Conservation (phyloP, 2,888 invertebrate species). For the Mimachlamys varia region DNA sequence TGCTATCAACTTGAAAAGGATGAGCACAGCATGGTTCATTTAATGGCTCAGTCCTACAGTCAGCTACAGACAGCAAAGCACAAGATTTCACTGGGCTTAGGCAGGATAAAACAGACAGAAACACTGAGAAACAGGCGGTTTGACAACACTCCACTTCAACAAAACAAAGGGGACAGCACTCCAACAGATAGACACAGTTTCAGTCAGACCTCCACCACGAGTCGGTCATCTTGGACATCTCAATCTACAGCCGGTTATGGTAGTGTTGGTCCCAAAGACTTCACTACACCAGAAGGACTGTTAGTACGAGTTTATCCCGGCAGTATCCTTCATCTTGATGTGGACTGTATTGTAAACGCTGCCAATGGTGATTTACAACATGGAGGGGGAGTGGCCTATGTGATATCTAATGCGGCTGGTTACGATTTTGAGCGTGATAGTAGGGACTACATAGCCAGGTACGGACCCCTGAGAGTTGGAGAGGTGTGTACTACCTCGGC, state of each 20-base stretch:
- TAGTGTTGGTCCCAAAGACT: neutral
- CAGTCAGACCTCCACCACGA: neutral
- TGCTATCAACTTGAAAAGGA: conserved; percentile 11
- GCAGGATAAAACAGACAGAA: neutral
- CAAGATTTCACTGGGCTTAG: neutral
- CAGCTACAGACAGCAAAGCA: neutral
- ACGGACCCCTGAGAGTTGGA: conserved; percentile 53
- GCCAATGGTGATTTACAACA: conserved; percentile 58
- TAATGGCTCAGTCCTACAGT: neutral
- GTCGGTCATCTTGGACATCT: neutral
- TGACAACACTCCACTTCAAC: neutral
- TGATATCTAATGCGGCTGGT: conserved; percentile 56
- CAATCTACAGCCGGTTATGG: neutral
- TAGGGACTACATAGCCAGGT: conserved; percentile 46
- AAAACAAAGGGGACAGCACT: neutral
- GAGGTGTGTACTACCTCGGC: conserved; percentile 56
- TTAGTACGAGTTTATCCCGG: conserved; percentile 55
- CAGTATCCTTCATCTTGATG: conserved; percentile 52
- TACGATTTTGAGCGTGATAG: conserved; percentile 55
- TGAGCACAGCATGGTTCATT: neutral
- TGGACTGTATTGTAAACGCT: conserved; percentile 62
- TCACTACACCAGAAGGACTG: conserved; percentile 48
- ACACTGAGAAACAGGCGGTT: neutral
- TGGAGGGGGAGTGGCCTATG: conserved; percentile 58
- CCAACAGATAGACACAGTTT: too few species aligned